Evolutionary conservation across 1,140 invertebrate genomes (phyloP).

Genomic region (Drosophila sulfurigaster): DNA sequence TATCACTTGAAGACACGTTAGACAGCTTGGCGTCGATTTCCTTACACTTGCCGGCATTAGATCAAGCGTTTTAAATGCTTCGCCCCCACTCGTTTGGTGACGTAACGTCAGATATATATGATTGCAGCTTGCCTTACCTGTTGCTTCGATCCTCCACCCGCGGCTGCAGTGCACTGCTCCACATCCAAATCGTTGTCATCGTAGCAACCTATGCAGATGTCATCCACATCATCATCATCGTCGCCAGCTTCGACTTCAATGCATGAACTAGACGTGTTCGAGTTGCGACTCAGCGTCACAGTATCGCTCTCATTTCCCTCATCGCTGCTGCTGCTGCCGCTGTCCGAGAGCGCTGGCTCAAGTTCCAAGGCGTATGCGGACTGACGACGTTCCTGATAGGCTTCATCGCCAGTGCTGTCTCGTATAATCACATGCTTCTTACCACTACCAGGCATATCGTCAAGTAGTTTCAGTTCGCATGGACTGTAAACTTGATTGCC

Average conservation of each 20-base stretch:
- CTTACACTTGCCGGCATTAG: slow-evolving; percentile 29
- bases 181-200: slow-evolving; percentile 27
- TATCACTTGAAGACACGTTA: slow-evolving; percentile 41
- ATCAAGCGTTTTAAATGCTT: slow-evolving; percentile 18
- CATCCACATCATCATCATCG: slow-evolving; percentile 15
- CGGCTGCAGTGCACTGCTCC: slow-evolving; percentile 8
- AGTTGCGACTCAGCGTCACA: slow-evolving; percentile 52
- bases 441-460: slow-evolving; percentile 43
- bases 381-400: slow-evolving; percentile 39
- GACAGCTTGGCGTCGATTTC: slow-evolving; percentile 59
- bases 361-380: slow-evolving; percentile 68
- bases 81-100: slow-evolving; percentile 11
- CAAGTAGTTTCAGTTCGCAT: slow-evolving; percentile 72
- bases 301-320: slow-evolving; percentile 63
- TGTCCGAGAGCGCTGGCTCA: slow-evolving; percentile 71
- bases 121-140: slow-evolving; percentile 35
- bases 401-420: slow-evolving; percentile 15
- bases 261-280: slow-evolving; percentile 56
- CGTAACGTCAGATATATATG: slow-evolving; percentile 11
- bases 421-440: slow-evolving; percentile 57
- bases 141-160: slow-evolving; percentile 26
- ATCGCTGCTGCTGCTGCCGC: slow-evolving; percentile 62
- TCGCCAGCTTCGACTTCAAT: slow-evolving; percentile 41
- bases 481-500: slow-evolving; percentile 61
- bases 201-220: slow-evolving; percentile 53